phyloP scores from a whole-genome alignment of 1,140 invertebrate species.

The Sogatella furcifera region DNA sequence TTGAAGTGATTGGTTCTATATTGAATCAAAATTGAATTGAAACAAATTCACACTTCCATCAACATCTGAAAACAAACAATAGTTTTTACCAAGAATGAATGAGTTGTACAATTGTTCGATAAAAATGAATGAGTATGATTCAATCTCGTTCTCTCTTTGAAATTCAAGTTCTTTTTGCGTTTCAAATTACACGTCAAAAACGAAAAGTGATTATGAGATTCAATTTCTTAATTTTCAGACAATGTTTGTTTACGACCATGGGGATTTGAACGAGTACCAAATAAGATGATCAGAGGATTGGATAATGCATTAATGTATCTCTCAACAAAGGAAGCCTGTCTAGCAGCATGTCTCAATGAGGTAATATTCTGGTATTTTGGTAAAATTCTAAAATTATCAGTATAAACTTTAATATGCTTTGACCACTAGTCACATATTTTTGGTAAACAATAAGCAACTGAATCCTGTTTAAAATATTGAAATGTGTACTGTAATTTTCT shows the following conservation, averaged over 20 bases:
- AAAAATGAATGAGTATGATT: neutral
- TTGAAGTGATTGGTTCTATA: no score
- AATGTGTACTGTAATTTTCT: no score
- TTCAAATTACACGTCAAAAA: neutral
- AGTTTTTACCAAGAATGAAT: no score
- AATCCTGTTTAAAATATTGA: no score
- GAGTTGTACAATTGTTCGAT: no score
- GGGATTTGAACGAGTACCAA: slow-evolving; percentile 86
- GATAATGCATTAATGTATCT: slow-evolving; percentile 89
- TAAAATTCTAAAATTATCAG: neutral
- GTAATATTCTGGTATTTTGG: slow-evolving; percentile 40
- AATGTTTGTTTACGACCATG: slow-evolving; percentile 83
- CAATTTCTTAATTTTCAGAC: slow-evolving; percentile 41
- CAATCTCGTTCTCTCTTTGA: no score
- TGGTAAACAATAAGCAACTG: no score
- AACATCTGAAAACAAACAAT: no score
- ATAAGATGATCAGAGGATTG: slow-evolving; percentile 77
- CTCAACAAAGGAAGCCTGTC: slow-evolving; percentile 84
- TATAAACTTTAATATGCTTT: neutral
- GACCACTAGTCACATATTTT: no score
- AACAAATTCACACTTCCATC: no score
- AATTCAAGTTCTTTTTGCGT: no score
- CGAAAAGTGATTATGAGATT: neutral
- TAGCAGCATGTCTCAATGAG: slow-evolving; percentile 85
- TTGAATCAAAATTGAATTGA: no score